Evolutionary conservation across 2,113 vertebrate genomes (phyloP), one percentile per base, ranked within the genome.

Genomic region (Rhadina sibilatrix): DNA sequence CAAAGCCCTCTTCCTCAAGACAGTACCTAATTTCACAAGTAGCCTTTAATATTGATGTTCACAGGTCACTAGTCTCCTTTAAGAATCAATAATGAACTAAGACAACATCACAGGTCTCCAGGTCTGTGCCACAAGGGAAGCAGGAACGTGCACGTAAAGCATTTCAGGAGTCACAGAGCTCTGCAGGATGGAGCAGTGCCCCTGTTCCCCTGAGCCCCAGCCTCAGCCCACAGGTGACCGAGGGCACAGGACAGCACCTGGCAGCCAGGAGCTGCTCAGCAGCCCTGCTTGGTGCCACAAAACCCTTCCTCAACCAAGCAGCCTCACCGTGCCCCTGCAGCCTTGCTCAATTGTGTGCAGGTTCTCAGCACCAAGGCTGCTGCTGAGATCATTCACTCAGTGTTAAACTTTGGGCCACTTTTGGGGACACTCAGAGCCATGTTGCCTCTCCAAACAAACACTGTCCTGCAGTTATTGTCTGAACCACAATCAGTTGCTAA

Each of bases 81-180:
- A 81, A 24, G 23, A 52, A 65, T 12, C 9, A 20, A 57, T 61
- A 69, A 83, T 22, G 54, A 56, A 54, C 17, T 57, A 28, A 33
- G 89, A 28, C 8, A 53, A 10, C 2, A 1, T 37, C 63, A 40
- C 33, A 81, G 28, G 23, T 23, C 50, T 61, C 54, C 30, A 31
- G 12, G 27, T 56, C 31, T 19, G n/a, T 37, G 40, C 21, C 38
- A 30, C 15, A 24, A 44, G 27, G 38, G 40, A 54, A 59, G 28
- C 2, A 4, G 65, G 8, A 12, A 1, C 0, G 20, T 15, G 20
- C 5, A 0, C 2, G 2, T n/a, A 49, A 68, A 64, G 21, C 40
- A 10, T 9, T 15, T 49, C 24, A 49, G 68, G 15, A 25, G 8
- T 33, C 24, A 46, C 53, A 19, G 8, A 11, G 11, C n/a, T 11